These are phyloP conservation scores for Amblyopsis rosae DNA, from an alignment of 2,113 vertebrate species.

Conservation along the genomic window DNA sequence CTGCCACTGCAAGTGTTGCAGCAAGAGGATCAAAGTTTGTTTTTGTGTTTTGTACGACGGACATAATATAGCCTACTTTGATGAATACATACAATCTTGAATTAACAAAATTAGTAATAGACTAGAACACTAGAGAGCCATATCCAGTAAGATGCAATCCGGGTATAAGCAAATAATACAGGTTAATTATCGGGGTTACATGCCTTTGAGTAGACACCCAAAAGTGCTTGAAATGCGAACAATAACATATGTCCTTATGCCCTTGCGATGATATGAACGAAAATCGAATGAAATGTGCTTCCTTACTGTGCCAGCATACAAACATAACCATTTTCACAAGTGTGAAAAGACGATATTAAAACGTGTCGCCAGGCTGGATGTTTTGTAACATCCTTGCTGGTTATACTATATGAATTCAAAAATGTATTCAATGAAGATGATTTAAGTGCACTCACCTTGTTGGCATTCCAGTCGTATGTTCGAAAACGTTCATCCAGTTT, in stretches of 20 bases:
- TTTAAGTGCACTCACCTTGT: constrained; percentile 68
- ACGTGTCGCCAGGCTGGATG: not conserved
- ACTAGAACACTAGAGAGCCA: too few relatives aligned
- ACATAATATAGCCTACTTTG: not conserved
- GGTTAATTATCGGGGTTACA: not conserved
- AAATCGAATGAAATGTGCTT: not conserved
- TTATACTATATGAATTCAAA: not conserved
- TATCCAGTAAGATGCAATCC: not conserved
- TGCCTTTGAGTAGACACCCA: constrained; percentile 57
- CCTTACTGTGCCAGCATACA: not conserved
- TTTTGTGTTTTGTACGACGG: constrained; percentile 46
- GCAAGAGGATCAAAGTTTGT: constrained; percentile 72
- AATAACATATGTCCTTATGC: constrained; percentile 23
- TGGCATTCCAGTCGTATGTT: constrained; percentile 56
- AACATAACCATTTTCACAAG: not conserved
- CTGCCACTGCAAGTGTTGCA: constrained; percentile 27
- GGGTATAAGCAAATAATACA: not conserved
- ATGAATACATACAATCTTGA: too few relatives aligned
- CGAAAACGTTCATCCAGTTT: constrained; percentile 40
- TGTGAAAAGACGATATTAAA: too few relatives aligned
- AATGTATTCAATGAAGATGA: not conserved
- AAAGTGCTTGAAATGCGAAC: constrained; percentile 15
- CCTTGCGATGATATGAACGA: not conserved
- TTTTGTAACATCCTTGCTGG: not conserved
- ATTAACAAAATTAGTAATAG: too few relatives aligned